Percentiles rank a stretch among this genome's conserved stretches.
phyloP scores from a whole-genome alignment of 30 jellyfish, hydroid and myxozoan species.

The Hydra vulgaris region DNA sequence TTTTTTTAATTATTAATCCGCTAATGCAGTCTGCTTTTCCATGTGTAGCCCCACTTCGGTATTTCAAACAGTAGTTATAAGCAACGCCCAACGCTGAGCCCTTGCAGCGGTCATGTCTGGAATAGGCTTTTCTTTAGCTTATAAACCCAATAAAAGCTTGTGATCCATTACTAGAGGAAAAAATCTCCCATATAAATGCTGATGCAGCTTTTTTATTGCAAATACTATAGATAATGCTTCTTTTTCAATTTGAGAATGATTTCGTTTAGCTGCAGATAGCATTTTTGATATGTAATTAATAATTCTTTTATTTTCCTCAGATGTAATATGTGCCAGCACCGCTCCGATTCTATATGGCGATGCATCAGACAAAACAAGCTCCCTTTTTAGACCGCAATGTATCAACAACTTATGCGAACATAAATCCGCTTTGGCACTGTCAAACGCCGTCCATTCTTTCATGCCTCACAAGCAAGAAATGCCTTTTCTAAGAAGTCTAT shows the following conservation, averaged over 20 bases:
- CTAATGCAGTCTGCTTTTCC: conserved; percentile 33
- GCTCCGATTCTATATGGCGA: conserved; percentile 63
- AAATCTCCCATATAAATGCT: conserved; percentile 32
- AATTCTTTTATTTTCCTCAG: too few species aligned
- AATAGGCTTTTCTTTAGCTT: conserved; percentile 13
- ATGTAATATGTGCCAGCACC: conserved; percentile 32
- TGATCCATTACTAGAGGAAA: conserved; percentile 10
- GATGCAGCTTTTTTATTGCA: conserved; percentile 45
- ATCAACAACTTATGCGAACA: conserved; percentile 13
- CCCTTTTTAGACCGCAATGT: conserved; percentile 38
- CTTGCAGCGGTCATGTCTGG: conserved; percentile 31
- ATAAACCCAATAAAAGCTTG: conserved; percentile 17
- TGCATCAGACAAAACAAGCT: conserved; percentile 32
- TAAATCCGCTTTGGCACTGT: conserved; percentile 28
- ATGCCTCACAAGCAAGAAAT: conserved; percentile 35
- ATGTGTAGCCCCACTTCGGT: conserved; percentile 30
- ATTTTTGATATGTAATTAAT: conserved; percentile 22
- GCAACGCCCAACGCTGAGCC: conserved; percentile 30
- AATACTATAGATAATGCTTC: conserved; percentile 38
- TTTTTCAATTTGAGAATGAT: conserved; percentile 26
- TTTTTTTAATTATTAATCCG: not conserved
- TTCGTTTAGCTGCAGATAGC: conserved; percentile 33
- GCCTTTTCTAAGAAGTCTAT: conserved; percentile 24
- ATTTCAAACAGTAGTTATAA: conserved; percentile 1
- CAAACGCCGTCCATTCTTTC: conserved; percentile 22